Evolutionary conservation across 2,888 invertebrate genomes (phyloP), one percentile per base, ranked within the genome.

Genomic region (Folsomia manolachei): DNA sequence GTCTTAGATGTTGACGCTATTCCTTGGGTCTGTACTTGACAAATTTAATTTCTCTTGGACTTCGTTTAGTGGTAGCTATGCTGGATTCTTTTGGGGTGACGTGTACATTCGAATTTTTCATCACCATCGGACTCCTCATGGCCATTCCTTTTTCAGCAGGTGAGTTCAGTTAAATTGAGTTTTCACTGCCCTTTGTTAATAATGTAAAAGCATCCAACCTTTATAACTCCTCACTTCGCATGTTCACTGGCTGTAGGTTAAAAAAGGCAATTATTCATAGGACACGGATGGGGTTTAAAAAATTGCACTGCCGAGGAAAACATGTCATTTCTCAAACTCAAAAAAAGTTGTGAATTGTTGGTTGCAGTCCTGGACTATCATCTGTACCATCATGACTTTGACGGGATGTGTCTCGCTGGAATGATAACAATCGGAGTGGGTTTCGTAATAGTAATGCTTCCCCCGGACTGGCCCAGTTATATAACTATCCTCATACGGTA

Each of bases 401-500:
- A 92, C 82, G 95, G 95, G 61, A 97, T 96, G 96, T 94, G 95
- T 86, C 85, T 96, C 81, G 92, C 95, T n/a, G 96, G 96, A 27
- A 91, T 96, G 83, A 91, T 95, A 79, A 86, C 96, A 70, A 95
- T 96, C 81, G 89, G 91, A 0, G 91, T 94, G 70, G 95, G 96
- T 69, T 95, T 96, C 86, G 91, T 94, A 84, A 88, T 96, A 70
- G 95, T 96, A 75, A 92, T 96, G 90, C 92, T 96, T 81, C 96
- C 96, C 0, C 94, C 94, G 84, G 95, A 96, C 86, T 96, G 96
- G 96, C 95, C 95, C 0, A 93, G 95, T 83, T 95, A 95, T 84
- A 93, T 95, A 84, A 94, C 94, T 82, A 88, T 93, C 81, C 87
- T 95, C 75, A 87, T 95, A 81, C 90, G 94, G 94, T 94, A 73